Conservation (phyloP, 2,113 vertebrate species). For the Seriola aureovittata region DNA sequence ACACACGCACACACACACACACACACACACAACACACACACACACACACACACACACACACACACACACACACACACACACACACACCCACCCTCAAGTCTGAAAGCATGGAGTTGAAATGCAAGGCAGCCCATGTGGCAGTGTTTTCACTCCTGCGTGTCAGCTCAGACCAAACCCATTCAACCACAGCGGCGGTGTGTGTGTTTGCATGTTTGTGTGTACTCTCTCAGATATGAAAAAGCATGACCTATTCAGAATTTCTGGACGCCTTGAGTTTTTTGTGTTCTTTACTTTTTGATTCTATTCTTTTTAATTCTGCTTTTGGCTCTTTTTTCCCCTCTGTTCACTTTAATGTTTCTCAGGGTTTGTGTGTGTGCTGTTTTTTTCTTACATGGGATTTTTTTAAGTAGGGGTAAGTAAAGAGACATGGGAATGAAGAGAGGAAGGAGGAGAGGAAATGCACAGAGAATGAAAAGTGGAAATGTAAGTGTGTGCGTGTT, state of each 20-base stretch:
- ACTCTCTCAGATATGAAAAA: slow-evolving; percentile 36
- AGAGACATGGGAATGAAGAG: slow-evolving; percentile 6
- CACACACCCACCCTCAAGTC: slow-evolving; percentile 13
- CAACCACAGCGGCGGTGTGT: slow-evolving; percentile 15
- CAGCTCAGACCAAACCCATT: slow-evolving; percentile 35
- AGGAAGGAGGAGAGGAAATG: slow-evolving; percentile 43
- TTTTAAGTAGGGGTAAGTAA: not conserved
- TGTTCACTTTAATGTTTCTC: slow-evolving; percentile 18
- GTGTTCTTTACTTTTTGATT: slow-evolving; percentile 17
- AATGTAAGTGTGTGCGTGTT: not conserved
- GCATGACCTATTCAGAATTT: slow-evolving; percentile 16
- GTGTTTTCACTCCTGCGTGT: slow-evolving; percentile 41
- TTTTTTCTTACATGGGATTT: slow-evolving; percentile 17
- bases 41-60: not conserved
- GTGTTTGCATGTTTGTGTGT: slow-evolving; percentile 1
- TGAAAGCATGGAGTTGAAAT: slow-evolving; percentile 28
- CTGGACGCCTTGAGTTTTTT: slow-evolving; percentile 11
- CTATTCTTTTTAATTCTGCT: slow-evolving; percentile 10
- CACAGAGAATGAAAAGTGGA: slow-evolving; percentile 29
- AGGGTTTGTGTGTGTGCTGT: not conserved
- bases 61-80: not conserved
- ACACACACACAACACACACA: slow-evolving; percentile 1
- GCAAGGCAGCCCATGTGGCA: slow-evolving; percentile 40
- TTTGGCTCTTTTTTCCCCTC: not conserved
- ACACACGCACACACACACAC: not conserved